Evolutionary conservation across 2,888 invertebrate species (phyloP).

Genomic region (Trachelus tabidus): DNA sequence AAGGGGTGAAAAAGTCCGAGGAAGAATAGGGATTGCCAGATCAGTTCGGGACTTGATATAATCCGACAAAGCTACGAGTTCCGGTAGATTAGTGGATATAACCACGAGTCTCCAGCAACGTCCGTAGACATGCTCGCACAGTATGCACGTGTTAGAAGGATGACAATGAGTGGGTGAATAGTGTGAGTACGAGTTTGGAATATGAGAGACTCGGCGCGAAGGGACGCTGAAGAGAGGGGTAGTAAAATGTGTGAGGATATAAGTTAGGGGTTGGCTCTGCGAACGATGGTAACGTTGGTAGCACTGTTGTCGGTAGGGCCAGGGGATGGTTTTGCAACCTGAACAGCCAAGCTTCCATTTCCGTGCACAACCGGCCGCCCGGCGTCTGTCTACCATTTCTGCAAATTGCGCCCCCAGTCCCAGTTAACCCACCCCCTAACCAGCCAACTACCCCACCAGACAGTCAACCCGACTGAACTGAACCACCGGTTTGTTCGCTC

Average conservation of each 20-base stretch:
- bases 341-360: slow-evolving; percentile 17
- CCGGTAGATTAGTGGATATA: slow-evolving; percentile 31
- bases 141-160: neutral
- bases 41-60: slow-evolving; percentile 22
- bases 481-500: slow-evolving; percentile 33
- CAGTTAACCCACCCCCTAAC: slow-evolving; percentile 17
- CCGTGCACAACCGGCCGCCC: neutral
- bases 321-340: neutral
- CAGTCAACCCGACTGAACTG: slow-evolving; percentile 1
- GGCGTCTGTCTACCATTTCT: slow-evolving; percentile 30
- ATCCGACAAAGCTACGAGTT: slow-evolving; percentile 32
- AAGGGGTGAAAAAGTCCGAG: slow-evolving; percentile 1
- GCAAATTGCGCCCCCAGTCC: slow-evolving; percentile 31
- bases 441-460: neutral
- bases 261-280: neutral
- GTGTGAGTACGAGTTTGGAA: too few relatives aligned
- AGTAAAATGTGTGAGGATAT: neutral
- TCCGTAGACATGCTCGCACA: neutral
- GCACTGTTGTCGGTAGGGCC: neutral
- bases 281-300: neutral
- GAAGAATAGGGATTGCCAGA: neutral
- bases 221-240: neutral
- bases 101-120: slow-evolving; percentile 13
- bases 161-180: neutral
- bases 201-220: too few relatives aligned